Conservation (phyloP, 2,888 invertebrate species). For the Tridacna gigas region DNA sequence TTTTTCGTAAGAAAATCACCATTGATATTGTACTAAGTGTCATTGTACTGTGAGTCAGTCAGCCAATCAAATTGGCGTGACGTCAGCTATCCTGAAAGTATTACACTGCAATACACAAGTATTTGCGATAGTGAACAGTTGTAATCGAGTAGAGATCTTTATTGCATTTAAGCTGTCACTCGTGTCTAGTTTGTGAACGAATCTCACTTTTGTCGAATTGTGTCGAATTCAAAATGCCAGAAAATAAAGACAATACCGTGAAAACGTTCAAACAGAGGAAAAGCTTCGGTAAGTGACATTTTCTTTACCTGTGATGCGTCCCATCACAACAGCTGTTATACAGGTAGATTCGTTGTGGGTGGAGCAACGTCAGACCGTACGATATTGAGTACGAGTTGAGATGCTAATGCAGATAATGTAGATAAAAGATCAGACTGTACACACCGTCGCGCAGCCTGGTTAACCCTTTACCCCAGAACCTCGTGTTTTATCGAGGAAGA, state of each 20-base stretch:
- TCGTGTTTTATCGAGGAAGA: no score
- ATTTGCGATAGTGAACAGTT: neutral
- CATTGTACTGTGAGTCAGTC: slow-evolving; percentile 37
- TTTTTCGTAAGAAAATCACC: no score
- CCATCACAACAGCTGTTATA: slow-evolving; percentile 3
- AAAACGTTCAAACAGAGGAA: slow-evolving; percentile 85
- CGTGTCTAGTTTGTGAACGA: neutral
- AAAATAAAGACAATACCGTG: slow-evolving; percentile 76
- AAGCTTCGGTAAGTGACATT: slow-evolving; percentile 83
- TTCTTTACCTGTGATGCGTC: neutral
- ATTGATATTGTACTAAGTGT: neutral
- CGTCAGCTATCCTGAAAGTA: slow-evolving; percentile 7
- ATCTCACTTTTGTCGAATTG: slow-evolving; percentile 8
- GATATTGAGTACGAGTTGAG: no score
- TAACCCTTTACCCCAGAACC: no score
- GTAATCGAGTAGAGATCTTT: no score
- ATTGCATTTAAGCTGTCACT: slow-evolving; percentile 1
- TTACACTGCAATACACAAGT: slow-evolving; percentile 12
- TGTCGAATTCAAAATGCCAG: slow-evolving; percentile 73
- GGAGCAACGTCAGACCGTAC: neutral
- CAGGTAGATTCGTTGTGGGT: neutral
- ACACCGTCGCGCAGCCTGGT: no score
- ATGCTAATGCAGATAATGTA: no score
- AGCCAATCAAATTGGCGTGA: slow-evolving; percentile 13
- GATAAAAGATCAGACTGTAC: no score